Evolutionary conservation across 2,797 vertebrate genomes (phyloP).

Genomic region (Spheniscus humboldti): DNA sequence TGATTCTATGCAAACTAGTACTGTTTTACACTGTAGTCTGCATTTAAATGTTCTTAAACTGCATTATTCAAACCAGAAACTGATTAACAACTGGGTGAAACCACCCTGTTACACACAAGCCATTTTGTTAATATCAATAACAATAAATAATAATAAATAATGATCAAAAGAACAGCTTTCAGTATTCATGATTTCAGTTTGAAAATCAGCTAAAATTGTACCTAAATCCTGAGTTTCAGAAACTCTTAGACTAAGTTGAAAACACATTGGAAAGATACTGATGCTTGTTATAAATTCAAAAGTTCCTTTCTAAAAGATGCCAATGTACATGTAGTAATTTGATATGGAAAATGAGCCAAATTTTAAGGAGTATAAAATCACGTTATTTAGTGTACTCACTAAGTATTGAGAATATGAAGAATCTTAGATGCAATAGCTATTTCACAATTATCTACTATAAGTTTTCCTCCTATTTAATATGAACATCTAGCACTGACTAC

Average conservation of each 20-base stretch:
- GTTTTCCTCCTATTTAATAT: not conserved
- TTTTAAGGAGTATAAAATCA: not conserved
- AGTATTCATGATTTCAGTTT: not conserved
- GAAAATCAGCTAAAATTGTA: not conserved
- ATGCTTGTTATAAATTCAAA: not conserved
- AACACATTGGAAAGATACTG: not conserved
- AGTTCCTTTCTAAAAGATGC: not conserved
- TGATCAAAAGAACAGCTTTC: not conserved
- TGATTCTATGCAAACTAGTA: not conserved
- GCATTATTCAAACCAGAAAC: not conserved
- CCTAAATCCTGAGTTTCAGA: not conserved
- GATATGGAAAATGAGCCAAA: not conserved
- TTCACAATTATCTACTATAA: not conserved
- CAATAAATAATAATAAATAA: not conserved
- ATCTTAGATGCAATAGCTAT: not conserved
- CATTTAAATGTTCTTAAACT: not conserved
- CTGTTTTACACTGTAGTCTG: not conserved
- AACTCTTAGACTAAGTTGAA: not conserved
- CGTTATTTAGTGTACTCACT: not conserved
- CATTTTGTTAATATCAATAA: not conserved
- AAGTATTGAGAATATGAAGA: not conserved
- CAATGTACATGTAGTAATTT: not conserved
- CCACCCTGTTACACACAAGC: not conserved
- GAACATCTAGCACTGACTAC: not conserved
- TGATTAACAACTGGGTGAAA: not conserved